A percentile compares a stretch with the other conserved stretches of the same genome.
These are phyloP conservation scores for Scaptomyza hsui DNA, from an alignment of 1,140 invertebrate species.

Conservation along the genomic window DNA sequence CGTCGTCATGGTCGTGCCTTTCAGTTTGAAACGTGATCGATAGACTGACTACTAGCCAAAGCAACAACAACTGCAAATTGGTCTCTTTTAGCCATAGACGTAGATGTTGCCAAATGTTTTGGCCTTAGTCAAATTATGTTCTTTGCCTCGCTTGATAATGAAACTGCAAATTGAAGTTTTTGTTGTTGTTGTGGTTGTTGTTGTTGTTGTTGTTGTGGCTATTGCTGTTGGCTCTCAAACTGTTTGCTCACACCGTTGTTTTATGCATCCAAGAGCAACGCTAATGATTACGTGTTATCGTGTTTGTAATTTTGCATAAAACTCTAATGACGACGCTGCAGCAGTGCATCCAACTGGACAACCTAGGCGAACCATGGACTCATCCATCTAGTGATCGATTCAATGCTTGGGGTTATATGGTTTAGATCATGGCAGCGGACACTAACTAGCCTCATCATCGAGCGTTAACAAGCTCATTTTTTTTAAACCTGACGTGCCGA, in stretches of 20 bases:
- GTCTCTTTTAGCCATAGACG: slow-evolving; percentile 40
- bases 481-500: slow-evolving; percentile 77
- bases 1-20: slow-evolving; percentile 64
- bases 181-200: slow-evolving; percentile 17
- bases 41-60: slow-evolving; percentile 72
- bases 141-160: slow-evolving; percentile 81
- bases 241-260: slow-evolving; percentile 75
- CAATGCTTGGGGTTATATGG: slow-evolving; percentile 76
- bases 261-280: slow-evolving; percentile 38
- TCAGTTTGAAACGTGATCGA: slow-evolving; percentile 83
- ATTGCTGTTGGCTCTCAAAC: slow-evolving; percentile 45
- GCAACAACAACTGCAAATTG: slow-evolving; percentile 66
- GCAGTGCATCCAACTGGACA: slow-evolving; percentile 12
- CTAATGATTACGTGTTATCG: slow-evolving; percentile 83
- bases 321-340: slow-evolving; percentile 70
- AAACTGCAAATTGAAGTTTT: slow-evolving; percentile 72
- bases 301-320: slow-evolving; percentile 83
- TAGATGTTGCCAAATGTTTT: slow-evolving; percentile 67
- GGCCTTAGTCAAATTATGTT: slow-evolving; percentile 79
- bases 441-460: slow-evolving; percentile 83
- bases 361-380: slow-evolving; percentile 9
- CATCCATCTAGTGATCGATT: slow-evolving; percentile 56
- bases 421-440: slow-evolving; percentile 77
- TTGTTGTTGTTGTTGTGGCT: slow-evolving; percentile 3
- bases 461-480: slow-evolving; percentile 84